Evolutionary conservation across 2,113 vertebrate species (phyloP).

Genomic region (Bambusicola thoracicus): DNA sequence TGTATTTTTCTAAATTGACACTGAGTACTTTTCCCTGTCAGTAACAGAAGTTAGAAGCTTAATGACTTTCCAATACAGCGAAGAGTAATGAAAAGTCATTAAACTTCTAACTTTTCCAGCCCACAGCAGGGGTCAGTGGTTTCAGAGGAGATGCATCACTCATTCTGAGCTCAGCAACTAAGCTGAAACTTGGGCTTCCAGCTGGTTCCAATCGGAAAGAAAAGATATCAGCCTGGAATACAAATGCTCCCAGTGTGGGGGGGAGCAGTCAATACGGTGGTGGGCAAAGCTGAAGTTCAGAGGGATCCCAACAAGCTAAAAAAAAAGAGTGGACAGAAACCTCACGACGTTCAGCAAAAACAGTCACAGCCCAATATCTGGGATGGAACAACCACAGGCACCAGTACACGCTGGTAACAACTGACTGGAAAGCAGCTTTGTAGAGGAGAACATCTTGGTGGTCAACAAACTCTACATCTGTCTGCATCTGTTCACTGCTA

Average conservation of each 20-base stretch:
- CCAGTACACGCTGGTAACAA: background rate
- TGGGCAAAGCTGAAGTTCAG: slow-evolving; percentile 3
- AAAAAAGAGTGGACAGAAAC: background rate
- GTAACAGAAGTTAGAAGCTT: background rate
- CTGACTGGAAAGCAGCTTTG: background rate
- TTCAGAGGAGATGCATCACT: background rate
- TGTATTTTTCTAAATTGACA: background rate
- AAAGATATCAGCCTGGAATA: background rate
- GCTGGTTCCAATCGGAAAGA: background rate
- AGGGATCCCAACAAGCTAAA: background rate
- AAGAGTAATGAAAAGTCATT: too few relatives aligned
- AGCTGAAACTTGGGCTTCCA: background rate
- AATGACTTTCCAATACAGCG: too few relatives aligned
- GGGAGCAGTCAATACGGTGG: background rate
- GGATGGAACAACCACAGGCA: background rate
- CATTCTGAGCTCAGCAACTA: background rate
- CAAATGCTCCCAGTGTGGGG: background rate
- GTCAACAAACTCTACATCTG: background rate
- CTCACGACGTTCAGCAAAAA: background rate
- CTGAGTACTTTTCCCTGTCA: background rate
- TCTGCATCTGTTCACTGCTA: background rate
- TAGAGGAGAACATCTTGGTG: background rate
- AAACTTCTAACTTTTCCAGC: background rate
- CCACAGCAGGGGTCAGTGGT: background rate
- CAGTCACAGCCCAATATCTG: background rate